phyloP scores from a whole-genome alignment of 2,797 vertebrate genomes.

The Rousettus madagascariensis region DNA sequence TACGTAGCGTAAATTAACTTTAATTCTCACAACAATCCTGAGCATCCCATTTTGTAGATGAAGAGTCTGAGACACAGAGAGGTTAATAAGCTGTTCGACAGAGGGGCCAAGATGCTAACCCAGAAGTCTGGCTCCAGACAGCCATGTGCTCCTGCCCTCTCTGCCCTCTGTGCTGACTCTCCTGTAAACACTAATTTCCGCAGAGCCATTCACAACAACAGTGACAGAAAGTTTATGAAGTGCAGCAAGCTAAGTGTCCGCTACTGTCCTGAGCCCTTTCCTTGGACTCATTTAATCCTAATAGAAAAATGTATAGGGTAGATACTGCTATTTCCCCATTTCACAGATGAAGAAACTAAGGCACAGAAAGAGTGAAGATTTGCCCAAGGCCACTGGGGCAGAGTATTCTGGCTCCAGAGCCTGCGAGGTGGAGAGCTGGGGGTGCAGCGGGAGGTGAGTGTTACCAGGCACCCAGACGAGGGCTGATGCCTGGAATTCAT shows the following conservation, averaged over 20 bases:
- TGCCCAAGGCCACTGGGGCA: not conserved
- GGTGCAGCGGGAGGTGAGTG: not conserved
- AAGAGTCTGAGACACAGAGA: not conserved
- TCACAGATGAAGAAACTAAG: not conserved
- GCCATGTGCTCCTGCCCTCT: not conserved
- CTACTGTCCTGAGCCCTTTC: not conserved
- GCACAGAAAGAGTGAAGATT: not conserved
- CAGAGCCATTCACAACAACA: fast-evolving
- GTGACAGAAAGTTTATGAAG: fast-evolving
- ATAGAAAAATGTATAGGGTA: not conserved
- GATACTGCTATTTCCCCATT: not conserved
- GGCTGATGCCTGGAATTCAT: not conserved
- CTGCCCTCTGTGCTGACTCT: not conserved
- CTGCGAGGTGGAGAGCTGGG: not conserved
- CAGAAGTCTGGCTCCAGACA: not conserved
- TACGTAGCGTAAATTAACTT: not conserved
- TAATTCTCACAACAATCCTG: not conserved
- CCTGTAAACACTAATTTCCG: not conserved
- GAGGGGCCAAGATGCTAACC: not conserved
- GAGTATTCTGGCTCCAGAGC: not conserved
- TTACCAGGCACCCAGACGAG: not conserved
- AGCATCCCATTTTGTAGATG: not conserved
- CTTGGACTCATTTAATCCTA: not conserved
- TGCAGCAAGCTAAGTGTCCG: fast-evolving
- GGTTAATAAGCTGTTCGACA: too few species aligned